Percentiles rank a stretch among this genome's conserved stretches.
Evolutionary conservation across 1,140 invertebrate species (phyloP).

Genomic region (Pachypsylla venusta): DNA sequence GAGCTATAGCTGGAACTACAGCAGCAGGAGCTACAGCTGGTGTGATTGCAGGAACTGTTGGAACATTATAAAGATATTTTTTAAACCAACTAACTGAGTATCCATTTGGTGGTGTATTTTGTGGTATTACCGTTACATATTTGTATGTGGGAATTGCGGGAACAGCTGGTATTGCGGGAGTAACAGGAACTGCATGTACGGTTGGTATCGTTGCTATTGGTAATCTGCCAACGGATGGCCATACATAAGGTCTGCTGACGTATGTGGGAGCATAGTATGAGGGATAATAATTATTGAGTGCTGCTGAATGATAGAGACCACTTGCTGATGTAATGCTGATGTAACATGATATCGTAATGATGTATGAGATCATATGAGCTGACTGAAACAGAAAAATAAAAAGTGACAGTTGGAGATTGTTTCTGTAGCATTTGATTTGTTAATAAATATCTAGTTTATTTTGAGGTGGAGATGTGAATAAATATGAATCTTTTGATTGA

Average conservation of each 20-base stretch:
- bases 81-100: not conserved
- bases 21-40: not conserved
- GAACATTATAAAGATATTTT: not conserved
- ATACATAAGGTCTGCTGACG: not conserved
- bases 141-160: not conserved
- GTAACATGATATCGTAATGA: not conserved
- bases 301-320: not conserved
- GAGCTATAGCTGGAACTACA: not conserved
- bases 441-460: no score
- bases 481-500: no score
- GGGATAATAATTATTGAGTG: not conserved
- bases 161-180: not conserved
- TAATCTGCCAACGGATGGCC: not conserved
- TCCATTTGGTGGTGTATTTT: not conserved
- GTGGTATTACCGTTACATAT: not conserved
- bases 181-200: not conserved
- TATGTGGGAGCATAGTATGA: constrained; percentile 2
- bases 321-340: not conserved
- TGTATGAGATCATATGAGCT: not conserved
- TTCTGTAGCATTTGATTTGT: no score
- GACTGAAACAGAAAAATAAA: not conserved
- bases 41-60: not conserved
- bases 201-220: not conserved
- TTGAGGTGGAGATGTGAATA: no score
- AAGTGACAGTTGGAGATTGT: no score